Base-by-base conservation (phyloP, 2,113 vertebrate genomes). In the Oreochromis niloticus region DNA sequence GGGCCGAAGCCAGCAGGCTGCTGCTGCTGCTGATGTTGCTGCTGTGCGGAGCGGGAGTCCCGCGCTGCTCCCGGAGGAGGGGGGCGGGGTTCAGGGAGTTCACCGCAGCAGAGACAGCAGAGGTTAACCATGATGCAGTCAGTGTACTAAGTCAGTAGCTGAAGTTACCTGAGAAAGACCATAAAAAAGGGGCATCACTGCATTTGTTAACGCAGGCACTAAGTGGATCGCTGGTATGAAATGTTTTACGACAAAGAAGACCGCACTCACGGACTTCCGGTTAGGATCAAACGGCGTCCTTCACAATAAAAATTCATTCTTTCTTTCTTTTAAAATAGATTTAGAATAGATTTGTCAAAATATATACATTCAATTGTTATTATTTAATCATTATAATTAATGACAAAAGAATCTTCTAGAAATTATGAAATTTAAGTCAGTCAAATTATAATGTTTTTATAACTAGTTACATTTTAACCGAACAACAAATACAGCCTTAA, bases 31-130 rank as follows among this genome's bases (percentile, higher is more conserved):
- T 90, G 82, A 14, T 84, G 90, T 84, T 87, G 87, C 89, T 83
- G 92, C 86, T 81, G 88, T 85, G 59, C 84, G 85, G 89, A 83
- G 89, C 88, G 94, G 95, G 95, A 91, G 92, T 94, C 93, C 96
- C 95, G 90, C 87, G 82, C 91, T 84, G 85, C 80, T 85, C 94
- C 94, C 87, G 94, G 83, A 86, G 66, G 66, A 92, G 92, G 94
- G 94, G 95, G 95, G 95, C 94, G 96, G 93, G 95, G 95, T 92
- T 89, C 92, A 85, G 95, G 95, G 94, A 96, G 95, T 94, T 94
- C 94, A 88, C 95, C 95, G 93, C 95, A 96, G 96, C 96, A 96
- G 75, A 96, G 95, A 84, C 94, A 95, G 91, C 94, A 95, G 79
- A 95, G 82, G 89, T 93, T 96, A 36, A 96, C 94, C 95, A 96